A percentile compares a stretch with the other conserved stretches of the same genome.
Evolutionary conservation across 2,797 vertebrate genomes (phyloP).

Genomic region (Rhinogobio ventralis): DNA sequence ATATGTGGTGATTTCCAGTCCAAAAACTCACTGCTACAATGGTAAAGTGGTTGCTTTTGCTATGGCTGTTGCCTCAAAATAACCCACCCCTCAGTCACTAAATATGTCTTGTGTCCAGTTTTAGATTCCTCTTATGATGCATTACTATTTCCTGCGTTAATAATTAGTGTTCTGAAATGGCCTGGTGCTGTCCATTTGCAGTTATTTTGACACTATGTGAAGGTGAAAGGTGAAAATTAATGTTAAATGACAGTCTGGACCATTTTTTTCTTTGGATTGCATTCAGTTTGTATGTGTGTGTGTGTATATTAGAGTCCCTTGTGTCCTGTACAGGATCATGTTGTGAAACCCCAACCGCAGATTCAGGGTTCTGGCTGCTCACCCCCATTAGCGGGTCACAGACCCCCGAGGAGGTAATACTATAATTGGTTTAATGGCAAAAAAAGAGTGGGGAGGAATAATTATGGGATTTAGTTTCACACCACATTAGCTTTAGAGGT

Average conservation of each 20-base stretch:
- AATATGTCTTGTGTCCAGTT: neutral
- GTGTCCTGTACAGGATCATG: conserved; percentile 37
- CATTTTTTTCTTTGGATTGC: neutral
- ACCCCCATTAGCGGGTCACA: conserved; percentile 60
- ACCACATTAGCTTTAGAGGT: conserved; percentile 71
- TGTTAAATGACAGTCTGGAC: conserved; percentile 28
- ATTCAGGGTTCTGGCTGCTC: conserved; percentile 42
- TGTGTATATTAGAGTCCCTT: conserved; percentile 29
- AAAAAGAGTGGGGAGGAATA: conserved; percentile 68
- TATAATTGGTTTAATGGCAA: conserved; percentile 74
- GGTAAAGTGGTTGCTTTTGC: neutral
- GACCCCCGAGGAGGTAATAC: conserved; percentile 63
- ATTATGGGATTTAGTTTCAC: conserved; percentile 79
- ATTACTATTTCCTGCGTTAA: conserved; percentile 9
- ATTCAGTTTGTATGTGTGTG: neutral
- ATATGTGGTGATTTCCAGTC: neutral
- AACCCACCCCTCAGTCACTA: neutral
- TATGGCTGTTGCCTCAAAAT: neutral
- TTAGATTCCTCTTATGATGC: neutral
- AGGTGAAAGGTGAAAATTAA: conserved; percentile 39
- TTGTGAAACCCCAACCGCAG: conserved; percentile 57
- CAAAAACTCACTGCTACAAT: neutral
- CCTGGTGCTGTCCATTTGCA: neutral
- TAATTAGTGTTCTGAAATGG: neutral
- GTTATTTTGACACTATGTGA: conserved; percentile 21